Evolutionary conservation across 2,888 invertebrate species (phyloP), one percentile per base, ranked within the genome.

Genomic region (Eupeodes luniger): DNA sequence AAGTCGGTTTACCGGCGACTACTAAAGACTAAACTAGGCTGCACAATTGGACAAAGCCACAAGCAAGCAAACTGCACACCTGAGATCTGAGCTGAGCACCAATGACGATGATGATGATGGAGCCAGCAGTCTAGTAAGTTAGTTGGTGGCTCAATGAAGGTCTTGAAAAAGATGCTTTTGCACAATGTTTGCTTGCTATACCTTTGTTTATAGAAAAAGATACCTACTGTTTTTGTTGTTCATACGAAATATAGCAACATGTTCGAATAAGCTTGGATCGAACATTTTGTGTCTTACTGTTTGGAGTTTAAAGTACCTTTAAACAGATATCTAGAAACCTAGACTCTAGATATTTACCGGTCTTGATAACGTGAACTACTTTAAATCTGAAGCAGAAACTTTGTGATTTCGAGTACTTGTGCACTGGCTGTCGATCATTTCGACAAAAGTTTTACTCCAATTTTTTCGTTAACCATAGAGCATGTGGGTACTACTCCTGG

Each of bases 21-120:
- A 87, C 87, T 87, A 77, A 87, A 87, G 55, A 87, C 87, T 87
- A 77, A 87, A 87, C 40, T 80, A 40, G 55, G 12, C 77, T 83
- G 80, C 79, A 66, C 80, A 76, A 64, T 76, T 51, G 49, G 11
- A 61, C 55, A 12, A 44, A 27, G 44, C 55, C 55, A 27, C 62
- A 55, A 27, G 47, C 27, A 14, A 66, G 14, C 47, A 53, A n/a
- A 66, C 76, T 36, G 36, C 66, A 57, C 80, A 80, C 80, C 76
- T 72, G 74, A 78, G 57, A 40, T 59, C 76, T 40, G 9, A 36
- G 59, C 59, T 27, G 57, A 47, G 47, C 47, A 11, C 75, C 64
- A 78, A 27, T n/a, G 40, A 11, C 51, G 11, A 61, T 11, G 44
- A 27, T 11, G 44, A 27, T n/a, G 75, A 59, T 70, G 82, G 67